Base-by-base conservation (phyloP, 1,140 invertebrate species). In the Neotoxoptera formosana region DNA sequence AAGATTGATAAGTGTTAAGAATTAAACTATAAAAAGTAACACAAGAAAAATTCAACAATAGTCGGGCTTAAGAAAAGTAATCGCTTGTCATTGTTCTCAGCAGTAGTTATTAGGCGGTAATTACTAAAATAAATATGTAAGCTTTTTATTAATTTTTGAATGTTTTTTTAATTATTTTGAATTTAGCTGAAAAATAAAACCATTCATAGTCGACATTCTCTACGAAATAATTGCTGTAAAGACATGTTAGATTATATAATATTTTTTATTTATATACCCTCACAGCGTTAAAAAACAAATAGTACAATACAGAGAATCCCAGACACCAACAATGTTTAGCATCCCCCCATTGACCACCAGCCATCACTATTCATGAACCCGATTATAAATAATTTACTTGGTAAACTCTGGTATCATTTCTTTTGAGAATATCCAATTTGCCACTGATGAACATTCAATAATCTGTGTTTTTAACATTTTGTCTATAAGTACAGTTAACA, bases 341-440 rank as follows among this genome's bases (percentile, higher is more conserved):
- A 76, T n/a, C 60, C n/a, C 7, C 4, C 60, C 11, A 14, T n/a
- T 67, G 11, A 67, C 30, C 11, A 67, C 30, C 1, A 76, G 1
- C 17, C 4, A 67, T 30, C 60, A 17, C 14, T 76, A 7, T 76
- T 76, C 60, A 76, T 4, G 7, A 67, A 76, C 4, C 6, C 1
- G 4, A 17, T 30, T n/a, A 76, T n/a, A 76, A 47, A 93, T 45
- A 30, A 95, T 94, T 95, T 95, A 97, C 97, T 98, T 98, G 0
- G 98, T 99, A 95, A 99, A 99, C 95, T 99, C 98, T 20, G 96
- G 95, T 45, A 96, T 96, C 98, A 99, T 99, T 95, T 99, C 98
- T 95, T 98, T 98, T 8, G 98, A 99, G 96, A 99, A 99, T 93
- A 99, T 97, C 99, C 99, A 99, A 94, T 99, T 99, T 48, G 99